These are phyloP conservation scores for Myoxocephalus aenaeus DNA, from an alignment of 2,797 vertebrate genomes.

Conservation along the genomic window DNA sequence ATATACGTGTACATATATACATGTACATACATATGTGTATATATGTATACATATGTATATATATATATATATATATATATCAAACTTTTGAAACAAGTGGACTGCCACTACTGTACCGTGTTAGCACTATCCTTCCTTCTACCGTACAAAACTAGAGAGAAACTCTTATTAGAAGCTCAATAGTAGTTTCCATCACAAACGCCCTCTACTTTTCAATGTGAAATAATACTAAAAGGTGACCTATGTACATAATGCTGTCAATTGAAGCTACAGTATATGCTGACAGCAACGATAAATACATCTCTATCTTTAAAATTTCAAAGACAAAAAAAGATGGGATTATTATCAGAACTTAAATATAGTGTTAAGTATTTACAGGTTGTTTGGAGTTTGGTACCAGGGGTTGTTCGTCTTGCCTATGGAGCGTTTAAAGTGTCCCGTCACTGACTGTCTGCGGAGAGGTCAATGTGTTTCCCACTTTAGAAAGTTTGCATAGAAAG, in stretches of 20 bases:
- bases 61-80: constrained; percentile 55
- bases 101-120: constrained; percentile 88
- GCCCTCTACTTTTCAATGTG: constrained; percentile 97
- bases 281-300: constrained; percentile 92
- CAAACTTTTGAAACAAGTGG: constrained; percentile 83
- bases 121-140: constrained; percentile 82
- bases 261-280: constrained; percentile 90
- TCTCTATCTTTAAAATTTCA: constrained; percentile 83
- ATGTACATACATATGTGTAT: constrained; percentile 42
- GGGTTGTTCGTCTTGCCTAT: constrained; percentile 69
- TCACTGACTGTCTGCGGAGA: constrained; percentile 76
- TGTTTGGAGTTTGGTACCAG: constrained; percentile 85
- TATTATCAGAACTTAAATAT: constrained; percentile 86
- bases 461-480: constrained; percentile 72
- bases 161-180: constrained; percentile 90
- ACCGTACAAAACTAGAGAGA: constrained; percentile 95
- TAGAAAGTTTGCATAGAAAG: constrained; percentile 87
- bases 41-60: constrained; percentile 41
- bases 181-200: constrained; percentile 87
- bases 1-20: constrained; percentile 41
- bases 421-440: constrained; percentile 76
- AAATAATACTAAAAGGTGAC: constrained; percentile 98
- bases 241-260: constrained; percentile 95
- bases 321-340: constrained; percentile 74
- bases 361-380: constrained; percentile 94